A percentile compares a stretch with the other conserved stretches of the same genome.
These are phyloP conservation scores for Abrostola triplasia DNA, from an alignment of 2,888 invertebrate genomes.

Conservation along the genomic window DNA sequence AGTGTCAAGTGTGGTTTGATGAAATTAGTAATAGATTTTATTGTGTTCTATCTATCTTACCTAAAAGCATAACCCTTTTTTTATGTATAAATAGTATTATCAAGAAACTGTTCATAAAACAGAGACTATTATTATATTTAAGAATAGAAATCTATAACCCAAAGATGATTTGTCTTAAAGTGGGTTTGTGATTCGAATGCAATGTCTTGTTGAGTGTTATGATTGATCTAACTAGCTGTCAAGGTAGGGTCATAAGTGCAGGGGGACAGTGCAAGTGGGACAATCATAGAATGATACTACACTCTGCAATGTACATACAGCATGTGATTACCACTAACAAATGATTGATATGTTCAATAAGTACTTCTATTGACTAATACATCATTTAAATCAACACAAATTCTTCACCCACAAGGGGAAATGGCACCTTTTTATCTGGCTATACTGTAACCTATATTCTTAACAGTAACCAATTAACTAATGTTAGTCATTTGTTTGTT, in stretches of 20 bases:
- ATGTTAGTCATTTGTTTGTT: no score
- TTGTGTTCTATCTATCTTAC: no score
- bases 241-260: conserved; percentile 35
- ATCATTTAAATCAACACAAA: neutral
- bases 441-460: no score
- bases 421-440: no score
- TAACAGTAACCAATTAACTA: no score
- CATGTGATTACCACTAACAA: conserved; percentile 9
- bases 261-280: conserved; percentile 33
- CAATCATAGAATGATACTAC: conserved; percentile 35
- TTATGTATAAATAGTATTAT: no score
- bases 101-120: no score
- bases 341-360: conserved; percentile 15
- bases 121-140: no score
- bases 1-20: no score
- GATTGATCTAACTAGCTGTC: conserved; percentile 43
- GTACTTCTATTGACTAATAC: neutral
- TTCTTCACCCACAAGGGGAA: no score
- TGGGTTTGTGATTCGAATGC: neutral
- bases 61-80: no score
- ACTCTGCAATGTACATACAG: conserved; percentile 9
- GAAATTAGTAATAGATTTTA: no score
- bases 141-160: neutral
- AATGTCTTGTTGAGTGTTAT: conserved; percentile 18
- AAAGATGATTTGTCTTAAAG: neutral